A percentile compares a stretch with the other conserved stretches of the same genome.
Evolutionary conservation across 2,797 vertebrate genomes (phyloP).

Genomic region (Gymnoscopelus braueri): DNA sequence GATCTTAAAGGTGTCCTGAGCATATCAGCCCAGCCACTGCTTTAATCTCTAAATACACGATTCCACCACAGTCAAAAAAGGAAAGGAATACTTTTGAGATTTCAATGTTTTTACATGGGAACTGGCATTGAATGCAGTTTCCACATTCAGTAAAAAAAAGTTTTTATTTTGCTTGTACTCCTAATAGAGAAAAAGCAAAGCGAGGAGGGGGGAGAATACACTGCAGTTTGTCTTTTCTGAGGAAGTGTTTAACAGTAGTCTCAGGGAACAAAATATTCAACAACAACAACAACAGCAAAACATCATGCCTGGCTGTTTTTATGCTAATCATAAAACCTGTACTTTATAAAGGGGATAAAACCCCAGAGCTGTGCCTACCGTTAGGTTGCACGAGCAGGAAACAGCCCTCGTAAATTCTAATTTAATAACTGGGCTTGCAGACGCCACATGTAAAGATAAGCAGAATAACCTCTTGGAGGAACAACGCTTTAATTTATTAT

Average conservation of each 20-base stretch:
- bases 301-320: constrained; percentile 19
- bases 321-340: constrained; percentile 42
- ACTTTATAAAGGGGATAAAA: constrained; percentile 58
- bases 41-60: constrained; percentile 54
- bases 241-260: neutral
- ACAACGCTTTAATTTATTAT: constrained; percentile 65
- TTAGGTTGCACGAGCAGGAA: constrained; percentile 40
- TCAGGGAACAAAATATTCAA: neutral
- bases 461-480: constrained; percentile 53
- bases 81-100: constrained; percentile 14
- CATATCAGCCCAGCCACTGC: constrained; percentile 19
- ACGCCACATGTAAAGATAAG: constrained; percentile 59
- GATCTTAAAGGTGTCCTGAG: constrained; percentile 51
- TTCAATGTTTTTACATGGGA: constrained; percentile 14
- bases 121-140: constrained; percentile 28
- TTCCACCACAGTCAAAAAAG: constrained; percentile 41
- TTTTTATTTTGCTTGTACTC: constrained; percentile 17
- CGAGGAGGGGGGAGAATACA: neutral
- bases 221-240: constrained; percentile 20
- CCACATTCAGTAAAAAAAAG: constrained; percentile 6
- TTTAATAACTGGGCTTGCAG: constrained; percentile 62
- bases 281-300: constrained; percentile 29
- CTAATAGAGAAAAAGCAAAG: neutral
- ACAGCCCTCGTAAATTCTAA: constrained; percentile 55
- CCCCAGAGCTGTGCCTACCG: constrained; percentile 21